Evolutionary conservation across 2,888 invertebrate genomes (phyloP), one percentile per base, ranked within the genome.

Genomic region (Anodontia alba): DNA sequence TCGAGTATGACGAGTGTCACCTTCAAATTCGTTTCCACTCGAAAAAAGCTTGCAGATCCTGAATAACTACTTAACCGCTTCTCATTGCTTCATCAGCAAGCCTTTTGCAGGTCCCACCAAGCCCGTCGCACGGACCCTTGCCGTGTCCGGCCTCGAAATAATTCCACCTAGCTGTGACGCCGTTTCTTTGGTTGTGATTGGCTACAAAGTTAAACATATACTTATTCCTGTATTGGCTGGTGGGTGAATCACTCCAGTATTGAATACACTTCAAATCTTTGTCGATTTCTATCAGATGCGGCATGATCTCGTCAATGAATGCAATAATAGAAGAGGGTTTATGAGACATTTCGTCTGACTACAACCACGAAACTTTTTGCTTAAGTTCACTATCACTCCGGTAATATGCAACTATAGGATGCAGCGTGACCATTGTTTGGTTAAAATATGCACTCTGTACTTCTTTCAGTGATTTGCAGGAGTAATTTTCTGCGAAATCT

Each of bases 161-260:
- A 49, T 87, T 83, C 87, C 88, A 89, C n/a, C 46, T 75, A 0
- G 80, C 80, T 0, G 20, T 15, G 29, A 72, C 15, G 20, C 73
- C 68, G 76, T 76, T 57, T 29, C 15, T 51, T 8, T n/a, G 31
- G 20, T 76, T 49, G 51, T 85, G 84, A 29, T 78, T 73, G 20
- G 77, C 42, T 15, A 85, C 57, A 8, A 66, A 10, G 29, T 83
- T 38, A 54, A 87, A 87, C 8, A 87, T 87, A 29, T 73, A 51
- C 42, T 77, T 81, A 51, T 87, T 87, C n/a, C 86, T 62, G 69
- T 88, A 88, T 67, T 88, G 88, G 42, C 80, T 80, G 17, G 85
- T 72, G 1, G 83, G 83, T 17, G 80, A 78, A 42, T 88, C 87
- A 62, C 81, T 86, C 87, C 80, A 85, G 75, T 80, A 85, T 26